A percentile compares a stretch with the other conserved stretches of the same genome.
Evolutionary conservation across 2,888 invertebrate species (phyloP).

Genomic region (Penaeus monodon): DNA sequence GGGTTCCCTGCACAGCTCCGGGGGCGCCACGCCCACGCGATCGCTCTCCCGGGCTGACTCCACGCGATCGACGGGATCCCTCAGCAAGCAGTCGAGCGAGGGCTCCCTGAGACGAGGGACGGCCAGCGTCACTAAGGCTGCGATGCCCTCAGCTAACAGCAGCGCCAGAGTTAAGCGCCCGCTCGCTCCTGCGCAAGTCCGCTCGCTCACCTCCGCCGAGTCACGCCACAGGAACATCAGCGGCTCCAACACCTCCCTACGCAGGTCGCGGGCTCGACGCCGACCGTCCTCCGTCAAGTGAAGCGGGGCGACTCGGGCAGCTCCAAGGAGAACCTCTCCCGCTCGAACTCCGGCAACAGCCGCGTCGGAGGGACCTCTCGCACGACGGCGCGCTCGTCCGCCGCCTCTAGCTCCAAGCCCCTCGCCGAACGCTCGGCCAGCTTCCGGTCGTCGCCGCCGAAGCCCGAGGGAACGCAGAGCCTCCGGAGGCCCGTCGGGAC

Average conservation of each 20-base stretch:
- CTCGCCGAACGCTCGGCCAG: constrained; percentile 43
- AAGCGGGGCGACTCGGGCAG: constrained; percentile 63
- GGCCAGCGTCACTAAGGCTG: constrained; percentile 5
- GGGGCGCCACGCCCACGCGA: constrained; percentile 45
- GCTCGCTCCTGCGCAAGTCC: constrained; percentile 51
- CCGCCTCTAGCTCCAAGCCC: constrained; percentile 29
- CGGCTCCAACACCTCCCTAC: constrained; percentile 28
- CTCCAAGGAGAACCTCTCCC: constrained; percentile 62
- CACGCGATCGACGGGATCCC: constrained; percentile 58
- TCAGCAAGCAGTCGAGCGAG: constrained; percentile 63
- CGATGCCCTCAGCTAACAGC: constrained; percentile 17
- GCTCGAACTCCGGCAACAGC: constrained; percentile 62
- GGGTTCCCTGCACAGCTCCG: constrained; percentile 55
- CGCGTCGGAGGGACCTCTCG: constrained; percentile 31
- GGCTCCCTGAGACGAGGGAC: constrained; percentile 45
- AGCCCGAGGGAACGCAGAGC: constrained; percentile 17
- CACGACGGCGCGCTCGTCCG: constrained; percentile 9
- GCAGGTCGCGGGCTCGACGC: constrained; percentile 18
- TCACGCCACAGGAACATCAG: constrained; percentile 26
- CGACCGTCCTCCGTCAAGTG: constrained; percentile 49
- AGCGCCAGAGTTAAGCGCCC: constrained; percentile 42
- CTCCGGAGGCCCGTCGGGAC: constrained; percentile 20
- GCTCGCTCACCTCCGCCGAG: constrained; percentile 35
- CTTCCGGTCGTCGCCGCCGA: constrained; percentile 42
- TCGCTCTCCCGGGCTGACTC: constrained; percentile 60